Percentiles rank a stretch among this genome's conserved stretches.
phyloP scores from a whole-genome alignment of 2,888 invertebrate genomes.

The Sarcophaga carnaria region DNA sequence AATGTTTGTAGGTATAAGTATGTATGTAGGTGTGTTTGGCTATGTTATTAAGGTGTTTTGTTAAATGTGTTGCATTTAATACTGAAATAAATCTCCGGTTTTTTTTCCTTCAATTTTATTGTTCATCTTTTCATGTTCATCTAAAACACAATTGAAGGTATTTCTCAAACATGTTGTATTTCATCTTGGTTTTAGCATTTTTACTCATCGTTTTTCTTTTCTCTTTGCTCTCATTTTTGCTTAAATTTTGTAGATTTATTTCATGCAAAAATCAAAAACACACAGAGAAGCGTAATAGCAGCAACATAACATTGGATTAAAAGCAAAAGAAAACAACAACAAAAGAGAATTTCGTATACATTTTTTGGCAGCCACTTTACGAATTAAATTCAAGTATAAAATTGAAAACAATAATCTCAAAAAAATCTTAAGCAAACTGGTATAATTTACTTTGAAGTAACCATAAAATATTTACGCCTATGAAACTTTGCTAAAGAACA shows the following conservation, averaged over 20 bases:
- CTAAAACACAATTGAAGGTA: constrained; percentile 63
- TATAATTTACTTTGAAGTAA: too few relatives aligned
- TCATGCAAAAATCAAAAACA: constrained; percentile 42
- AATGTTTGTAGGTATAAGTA: not conserved
- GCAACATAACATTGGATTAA: not conserved
- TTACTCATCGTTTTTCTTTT: constrained; percentile 2
- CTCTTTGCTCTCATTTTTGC: constrained; percentile 24
- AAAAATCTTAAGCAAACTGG: not conserved
- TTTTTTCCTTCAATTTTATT: constrained; percentile 14
- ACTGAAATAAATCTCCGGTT: constrained; percentile 64
- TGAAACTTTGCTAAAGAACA: too few relatives aligned
- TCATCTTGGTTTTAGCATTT: constrained; percentile 3
- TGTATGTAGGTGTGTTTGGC: constrained; percentile 1
- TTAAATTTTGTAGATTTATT: constrained; percentile 8
- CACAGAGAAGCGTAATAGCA: not conserved
- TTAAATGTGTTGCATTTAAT: constrained; percentile 67
- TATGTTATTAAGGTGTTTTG: constrained; percentile 58
- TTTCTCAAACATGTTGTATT: constrained; percentile 37
- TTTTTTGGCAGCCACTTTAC: constrained; percentile 64
- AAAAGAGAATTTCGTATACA: constrained; percentile 31
- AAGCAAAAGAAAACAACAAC: not conserved
- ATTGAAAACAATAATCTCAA: not conserved
- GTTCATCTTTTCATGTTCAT: constrained; percentile 35
- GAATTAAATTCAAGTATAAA: constrained; percentile 53
- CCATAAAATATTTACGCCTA: too few relatives aligned